phyloP scores from a whole-genome alignment of 2,888 invertebrate species.

The Bhutanitis thaidina region DNA sequence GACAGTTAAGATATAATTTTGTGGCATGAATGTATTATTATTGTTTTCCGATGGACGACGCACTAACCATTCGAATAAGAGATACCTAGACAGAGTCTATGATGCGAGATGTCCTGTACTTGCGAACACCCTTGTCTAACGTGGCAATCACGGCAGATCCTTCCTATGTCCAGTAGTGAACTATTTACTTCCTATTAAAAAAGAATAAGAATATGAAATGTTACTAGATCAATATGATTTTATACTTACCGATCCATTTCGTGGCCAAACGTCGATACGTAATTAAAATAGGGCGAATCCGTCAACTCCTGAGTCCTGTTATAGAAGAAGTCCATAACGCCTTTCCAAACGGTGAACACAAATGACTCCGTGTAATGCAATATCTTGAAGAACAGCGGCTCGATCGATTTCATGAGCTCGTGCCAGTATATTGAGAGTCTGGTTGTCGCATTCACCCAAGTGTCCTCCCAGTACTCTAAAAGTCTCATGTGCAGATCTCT shows the following conservation, averaged over 20 bases:
- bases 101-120: too few relatives aligned
- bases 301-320: conserved; percentile 88
- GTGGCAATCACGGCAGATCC: too few relatives aligned
- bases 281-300: conserved; percentile 89
- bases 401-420: conserved; percentile 84
- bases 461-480: conserved; percentile 83
- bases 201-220: too few relatives aligned
- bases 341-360: conserved; percentile 86
- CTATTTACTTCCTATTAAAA: too few relatives aligned
- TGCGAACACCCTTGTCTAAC: too few relatives aligned
- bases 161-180: too few relatives aligned
- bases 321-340: conserved; percentile 89
- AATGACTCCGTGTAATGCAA: conserved; percentile 88
- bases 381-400: conserved; percentile 88
- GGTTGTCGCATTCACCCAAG: conserved; percentile 85
- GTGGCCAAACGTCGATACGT: conserved; percentile 88
- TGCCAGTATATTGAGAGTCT: conserved; percentile 86
- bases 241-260: conserved; percentile 83
- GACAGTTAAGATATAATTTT: too few relatives aligned
- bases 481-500: conserved; percentile 86
- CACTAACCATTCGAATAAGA: too few relatives aligned
- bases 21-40: too few relatives aligned
- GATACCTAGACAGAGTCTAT: too few relatives aligned
- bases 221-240: too few relatives aligned
- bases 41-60: too few relatives aligned